Evolutionary conservation across 30 jellyfish, hydroid and myxozoan species (phyloP), one percentile per base, ranked within the genome.

Genomic region (Aurelia aurita complex sp. Pacific): DNA sequence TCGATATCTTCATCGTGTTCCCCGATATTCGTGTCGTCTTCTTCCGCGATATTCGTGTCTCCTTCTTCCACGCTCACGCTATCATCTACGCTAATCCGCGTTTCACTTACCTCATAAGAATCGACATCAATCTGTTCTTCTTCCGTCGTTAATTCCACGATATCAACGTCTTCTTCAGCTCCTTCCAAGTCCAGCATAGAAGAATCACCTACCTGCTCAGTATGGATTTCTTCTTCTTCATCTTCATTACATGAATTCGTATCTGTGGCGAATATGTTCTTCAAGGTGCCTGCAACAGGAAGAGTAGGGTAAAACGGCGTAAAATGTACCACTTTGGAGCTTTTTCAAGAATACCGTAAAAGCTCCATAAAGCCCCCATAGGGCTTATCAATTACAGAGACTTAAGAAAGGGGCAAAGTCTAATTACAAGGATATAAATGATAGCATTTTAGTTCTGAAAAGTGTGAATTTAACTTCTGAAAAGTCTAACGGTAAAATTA

Each of bases 121-220:
- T 61, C 70, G 32, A 61, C 81, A 71, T 71, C 81, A 17, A 32
- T 11, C 35, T 17, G 57, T 40, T 71, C 81, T 71, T 71, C 81
- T 42, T 71, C 73, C 19, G 23, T 51, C 15, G 38, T 5, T 17
- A 61, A 4, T 17, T 14, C 70, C 0, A 38, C 85, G 54, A 54
- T 74, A 17, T 74, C 85, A 43, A 74, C 15, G 11, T 74, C 85
- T 2, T 74, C 85, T 9, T 74, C 57, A 46, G 57, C 57, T 46
- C 57, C 54, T 46, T 23, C 70, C 36, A 54, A 36, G 72, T 54
- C 54, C 72, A 54, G 85, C 72, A 74, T 16, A 19, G 85, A 71
- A 34, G 81, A 74, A 16, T 74, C 73, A 16, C 50, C 62, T 74
- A 61, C 70, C 70, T 59, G 18, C 3, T 10, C 70, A n/a, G 70